A percentile compares a stretch with the other conserved stretches of the same genome.
These are phyloP conservation scores for Odontothrips loti DNA, from an alignment of 2,888 invertebrate genomes.

Conservation along the genomic window DNA sequence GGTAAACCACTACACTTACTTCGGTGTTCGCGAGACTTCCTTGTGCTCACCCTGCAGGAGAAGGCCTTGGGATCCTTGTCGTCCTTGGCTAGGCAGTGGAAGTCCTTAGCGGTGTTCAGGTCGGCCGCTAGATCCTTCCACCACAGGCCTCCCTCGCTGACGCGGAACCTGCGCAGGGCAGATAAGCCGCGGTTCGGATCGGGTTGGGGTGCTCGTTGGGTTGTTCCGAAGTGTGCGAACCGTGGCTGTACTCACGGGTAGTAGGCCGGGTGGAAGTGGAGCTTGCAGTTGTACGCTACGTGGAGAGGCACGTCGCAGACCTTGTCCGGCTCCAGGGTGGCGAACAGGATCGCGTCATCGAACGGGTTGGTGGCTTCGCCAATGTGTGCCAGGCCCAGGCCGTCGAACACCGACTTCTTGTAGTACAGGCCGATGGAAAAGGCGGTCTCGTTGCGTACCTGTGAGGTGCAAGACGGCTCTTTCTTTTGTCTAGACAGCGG, in stretches of 20 bases:
- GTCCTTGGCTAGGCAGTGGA: conserved; percentile 63
- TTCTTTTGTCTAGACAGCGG: background rate
- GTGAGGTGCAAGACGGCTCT: conserved; percentile 37
- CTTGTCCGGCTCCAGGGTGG: conserved; percentile 69
- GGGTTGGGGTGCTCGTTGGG: too few species aligned
- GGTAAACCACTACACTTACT: too few species aligned
- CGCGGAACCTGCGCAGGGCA: conserved; percentile 58
- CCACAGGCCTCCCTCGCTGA: conserved; percentile 68
- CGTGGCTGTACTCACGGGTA: conserved; percentile 57
- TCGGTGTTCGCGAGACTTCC: too few species aligned
- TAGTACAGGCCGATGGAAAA: conserved; percentile 71
- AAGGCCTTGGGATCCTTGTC: conserved; percentile 59
- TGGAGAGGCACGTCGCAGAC: conserved; percentile 71
- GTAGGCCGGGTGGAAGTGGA: conserved; percentile 69
- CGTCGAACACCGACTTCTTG: conserved; percentile 65
- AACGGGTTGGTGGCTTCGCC: conserved; percentile 70
- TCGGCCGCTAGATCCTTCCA: conserved; percentile 72
- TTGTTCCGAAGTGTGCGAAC: too few species aligned
- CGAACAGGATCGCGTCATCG: conserved; percentile 66
- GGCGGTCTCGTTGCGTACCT: conserved; percentile 73
- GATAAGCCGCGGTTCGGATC: too few species aligned
- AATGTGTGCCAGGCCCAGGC: conserved; percentile 58
- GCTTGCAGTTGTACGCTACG: conserved; percentile 74
- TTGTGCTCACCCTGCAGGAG: conserved; percentile 57
- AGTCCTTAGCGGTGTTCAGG: conserved; percentile 60